Evolutionary conservation across 2,797 vertebrate species (phyloP).

Genomic region (Monodelphis domestica): DNA sequence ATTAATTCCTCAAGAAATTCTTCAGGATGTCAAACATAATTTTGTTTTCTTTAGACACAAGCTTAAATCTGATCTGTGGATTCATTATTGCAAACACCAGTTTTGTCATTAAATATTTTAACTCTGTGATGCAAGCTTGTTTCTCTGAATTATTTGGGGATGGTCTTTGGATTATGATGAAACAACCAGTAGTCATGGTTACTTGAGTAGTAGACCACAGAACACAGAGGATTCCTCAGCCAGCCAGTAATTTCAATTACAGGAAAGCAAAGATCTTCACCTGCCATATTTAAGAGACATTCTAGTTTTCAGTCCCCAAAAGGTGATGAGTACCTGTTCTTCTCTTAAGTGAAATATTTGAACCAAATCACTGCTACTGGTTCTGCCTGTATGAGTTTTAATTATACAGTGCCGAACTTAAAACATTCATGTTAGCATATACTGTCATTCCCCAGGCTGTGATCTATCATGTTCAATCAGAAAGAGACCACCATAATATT

Average conservation of each 20-base stretch:
- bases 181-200: background rate
- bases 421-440: background rate
- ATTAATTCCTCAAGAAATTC: conserved; percentile 78
- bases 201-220: background rate
- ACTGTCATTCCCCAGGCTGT: background rate
- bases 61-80: conserved; percentile 74
- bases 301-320: background rate
- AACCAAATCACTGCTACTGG: background rate
- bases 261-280: background rate
- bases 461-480: conserved; percentile 12
- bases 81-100: conserved; percentile 76
- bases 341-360: conserved; percentile 20
- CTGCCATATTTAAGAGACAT: background rate
- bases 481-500: conserved; percentile 20
- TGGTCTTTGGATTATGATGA: background rate
- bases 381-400: background rate
- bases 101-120: conserved; percentile 86
- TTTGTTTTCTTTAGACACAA: conserved; percentile 78
- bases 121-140: conserved; percentile 79
- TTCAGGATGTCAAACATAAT: conserved; percentile 77
- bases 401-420: background rate
- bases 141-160: conserved; percentile 76
- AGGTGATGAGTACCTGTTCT: background rate
- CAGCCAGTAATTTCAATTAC: background rate
- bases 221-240: background rate